Conservation (phyloP, 2,113 vertebrate genomes). For the Pyxicephalus adspersus region DNA sequence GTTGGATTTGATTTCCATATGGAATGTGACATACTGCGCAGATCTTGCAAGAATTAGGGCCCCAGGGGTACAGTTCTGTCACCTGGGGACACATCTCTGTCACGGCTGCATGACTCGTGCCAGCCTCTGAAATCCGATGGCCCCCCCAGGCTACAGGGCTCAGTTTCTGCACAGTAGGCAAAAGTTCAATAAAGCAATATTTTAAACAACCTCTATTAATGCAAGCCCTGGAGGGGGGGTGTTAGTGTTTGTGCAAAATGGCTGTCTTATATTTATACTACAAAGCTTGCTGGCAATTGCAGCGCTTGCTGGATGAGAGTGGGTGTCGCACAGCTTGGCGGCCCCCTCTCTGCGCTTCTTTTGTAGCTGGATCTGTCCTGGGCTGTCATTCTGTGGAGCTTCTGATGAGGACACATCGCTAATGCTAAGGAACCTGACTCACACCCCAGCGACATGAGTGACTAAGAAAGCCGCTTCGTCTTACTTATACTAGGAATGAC, state of each 20-base stretch:
- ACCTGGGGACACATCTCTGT: conserved; percentile 5
- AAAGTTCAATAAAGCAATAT: conserved; percentile 39
- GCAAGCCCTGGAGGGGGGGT: conserved; percentile 19
- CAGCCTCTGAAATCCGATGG: neutral
- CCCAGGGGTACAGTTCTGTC: neutral
- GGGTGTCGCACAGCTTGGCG: conserved; percentile 16
- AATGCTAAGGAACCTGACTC: neutral
- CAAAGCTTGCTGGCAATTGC: conserved; percentile 16
- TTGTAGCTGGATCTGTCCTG: conserved; percentile 19
- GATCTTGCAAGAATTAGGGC: neutral
- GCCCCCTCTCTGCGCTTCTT: neutral
- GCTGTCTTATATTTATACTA: conserved; percentile 23
- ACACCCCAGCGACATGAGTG: neutral
- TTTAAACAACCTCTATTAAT: conserved; percentile 18
- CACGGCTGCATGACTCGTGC: neutral
- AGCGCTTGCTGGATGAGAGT: conserved; percentile 4
- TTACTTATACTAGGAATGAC: neutral
- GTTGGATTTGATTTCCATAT: too few species aligned
- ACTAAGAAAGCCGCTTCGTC: neutral
- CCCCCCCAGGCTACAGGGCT: neutral
- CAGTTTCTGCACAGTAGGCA: conserved; percentile 28
- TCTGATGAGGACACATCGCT: neutral
- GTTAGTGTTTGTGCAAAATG: conserved; percentile 12
- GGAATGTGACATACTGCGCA: neutral
- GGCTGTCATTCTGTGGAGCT: conserved; percentile 17